Evolutionary conservation across 2,113 vertebrate genomes (phyloP).

Genomic region (Sinocyclocheilus anophthalmus): DNA sequence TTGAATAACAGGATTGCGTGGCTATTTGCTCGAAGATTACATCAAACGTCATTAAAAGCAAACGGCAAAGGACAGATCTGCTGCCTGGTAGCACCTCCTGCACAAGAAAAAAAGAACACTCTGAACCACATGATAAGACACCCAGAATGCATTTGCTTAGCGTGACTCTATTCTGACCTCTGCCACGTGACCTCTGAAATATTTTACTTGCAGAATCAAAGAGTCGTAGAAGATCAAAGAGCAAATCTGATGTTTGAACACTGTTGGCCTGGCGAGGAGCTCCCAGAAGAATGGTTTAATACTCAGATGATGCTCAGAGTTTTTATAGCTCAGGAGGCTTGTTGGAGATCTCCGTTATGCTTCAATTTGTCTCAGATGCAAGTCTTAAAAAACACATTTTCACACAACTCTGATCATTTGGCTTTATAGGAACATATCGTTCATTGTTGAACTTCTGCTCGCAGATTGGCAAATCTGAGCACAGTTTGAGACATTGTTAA

Average conservation of each 20-base stretch:
- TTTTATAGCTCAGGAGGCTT: neutral
- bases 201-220: slow-evolving; percentile 19
- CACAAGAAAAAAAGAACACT: slow-evolving; percentile 7
- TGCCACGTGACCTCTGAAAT: neutral
- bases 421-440: neutral
- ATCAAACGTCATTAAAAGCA: slow-evolving; percentile 64
- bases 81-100: slow-evolving; percentile 1
- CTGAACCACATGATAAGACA: slow-evolving; percentile 16
- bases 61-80: slow-evolving; percentile 54
- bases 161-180: neutral
- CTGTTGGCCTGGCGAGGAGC: neutral
- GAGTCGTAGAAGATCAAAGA: slow-evolving; percentile 7
- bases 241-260: neutral
- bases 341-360: neutral
- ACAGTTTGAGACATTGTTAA: neutral
- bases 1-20: slow-evolving; percentile 66
- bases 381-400: neutral
- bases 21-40: slow-evolving; percentile 60
- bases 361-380: neutral
- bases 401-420: neutral
- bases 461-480: neutral
- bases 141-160: neutral
- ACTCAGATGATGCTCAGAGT: neutral
- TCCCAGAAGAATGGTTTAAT: too few species aligned
- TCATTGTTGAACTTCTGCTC: neutral